A percentile compares a stretch with the other conserved stretches of the same genome.
phyloP scores from a whole-genome alignment of 2,888 invertebrate species.

The Dynastes hyllus region DNA sequence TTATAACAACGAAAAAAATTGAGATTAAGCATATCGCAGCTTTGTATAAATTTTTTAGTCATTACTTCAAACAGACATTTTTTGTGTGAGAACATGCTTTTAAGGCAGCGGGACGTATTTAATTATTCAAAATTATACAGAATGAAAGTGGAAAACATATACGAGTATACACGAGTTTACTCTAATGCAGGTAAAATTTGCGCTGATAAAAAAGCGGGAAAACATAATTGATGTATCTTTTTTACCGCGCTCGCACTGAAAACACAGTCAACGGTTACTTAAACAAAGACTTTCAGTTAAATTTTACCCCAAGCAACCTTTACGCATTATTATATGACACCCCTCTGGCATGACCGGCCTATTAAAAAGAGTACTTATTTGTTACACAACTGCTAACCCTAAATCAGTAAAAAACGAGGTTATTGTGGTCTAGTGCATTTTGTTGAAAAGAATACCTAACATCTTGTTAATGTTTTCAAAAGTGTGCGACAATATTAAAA shows the following conservation, averaged over 20 bases:
- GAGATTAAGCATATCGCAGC: background rate
- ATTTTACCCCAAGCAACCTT: conserved; percentile 48
- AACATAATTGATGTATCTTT: conserved; percentile 32
- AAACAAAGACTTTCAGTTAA: conserved; percentile 52
- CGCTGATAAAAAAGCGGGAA: conserved; percentile 12
- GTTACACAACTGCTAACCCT: conserved; percentile 35
- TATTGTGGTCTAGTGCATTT: background rate
- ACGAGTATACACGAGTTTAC: conserved; percentile 18
- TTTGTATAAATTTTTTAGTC: conserved; percentile 9
- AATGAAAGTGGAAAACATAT: conserved; percentile 14
- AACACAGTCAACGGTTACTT: conserved; percentile 46
- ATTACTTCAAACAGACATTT: background rate
- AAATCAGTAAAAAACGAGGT: conserved; percentile 13
- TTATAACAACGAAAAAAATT: background rate
- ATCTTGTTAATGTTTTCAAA: too few species aligned
- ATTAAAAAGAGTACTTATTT: conserved; percentile 34
- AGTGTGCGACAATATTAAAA: too few species aligned
- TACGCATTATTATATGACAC: conserved; percentile 45
- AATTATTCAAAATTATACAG: conserved; percentile 38
- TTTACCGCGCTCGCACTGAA: conserved; percentile 22
- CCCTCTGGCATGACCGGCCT: conserved; percentile 44
- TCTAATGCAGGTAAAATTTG: conserved; percentile 29
- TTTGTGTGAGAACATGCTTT: conserved; percentile 9
- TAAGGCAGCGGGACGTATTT: background rate
- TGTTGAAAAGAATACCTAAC: background rate